These are phyloP conservation scores for Leptopilina boulardi DNA, from an alignment of 1,140 invertebrate genomes.

Conservation along the genomic window DNA sequence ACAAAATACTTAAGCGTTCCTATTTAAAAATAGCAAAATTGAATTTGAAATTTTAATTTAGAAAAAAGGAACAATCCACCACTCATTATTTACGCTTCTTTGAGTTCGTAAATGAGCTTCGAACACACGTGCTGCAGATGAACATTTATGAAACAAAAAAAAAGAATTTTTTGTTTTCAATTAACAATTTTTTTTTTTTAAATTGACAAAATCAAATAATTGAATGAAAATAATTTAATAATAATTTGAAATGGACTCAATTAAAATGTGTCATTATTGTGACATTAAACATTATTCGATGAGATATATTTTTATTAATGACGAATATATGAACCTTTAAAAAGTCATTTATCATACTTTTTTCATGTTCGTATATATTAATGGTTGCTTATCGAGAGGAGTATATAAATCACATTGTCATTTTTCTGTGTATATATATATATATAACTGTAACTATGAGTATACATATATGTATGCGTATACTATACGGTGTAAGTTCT, in stretches of 20 bases:
- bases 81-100: conserved; percentile 38
- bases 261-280: not conserved
- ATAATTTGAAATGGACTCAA: not conserved
- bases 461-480: too few species aligned
- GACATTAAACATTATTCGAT: not conserved
- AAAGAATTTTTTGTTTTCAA: too few species aligned
- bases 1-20: conserved; percentile 37
- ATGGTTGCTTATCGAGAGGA: not conserved
- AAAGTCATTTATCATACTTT: conserved; percentile 7
- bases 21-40: conserved; percentile 14
- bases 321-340: not conserved
- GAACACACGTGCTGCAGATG: conserved; percentile 11
- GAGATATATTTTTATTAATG: not conserved
- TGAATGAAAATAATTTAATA: not conserved
- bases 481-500: conserved; percentile 58
- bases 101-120: conserved; percentile 51
- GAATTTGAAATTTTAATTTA: not conserved
- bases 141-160: not conserved
- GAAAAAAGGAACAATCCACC: not conserved
- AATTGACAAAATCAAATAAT: too few species aligned
- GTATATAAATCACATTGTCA: conserved; percentile 10
- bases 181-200: not conserved
- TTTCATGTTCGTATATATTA: not conserved
- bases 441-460: conserved; percentile 21
- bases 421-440: conserved; percentile 39